Base-by-base conservation (phyloP, 2,797 vertebrate species). In the Syndactyla subalaris region DNA sequence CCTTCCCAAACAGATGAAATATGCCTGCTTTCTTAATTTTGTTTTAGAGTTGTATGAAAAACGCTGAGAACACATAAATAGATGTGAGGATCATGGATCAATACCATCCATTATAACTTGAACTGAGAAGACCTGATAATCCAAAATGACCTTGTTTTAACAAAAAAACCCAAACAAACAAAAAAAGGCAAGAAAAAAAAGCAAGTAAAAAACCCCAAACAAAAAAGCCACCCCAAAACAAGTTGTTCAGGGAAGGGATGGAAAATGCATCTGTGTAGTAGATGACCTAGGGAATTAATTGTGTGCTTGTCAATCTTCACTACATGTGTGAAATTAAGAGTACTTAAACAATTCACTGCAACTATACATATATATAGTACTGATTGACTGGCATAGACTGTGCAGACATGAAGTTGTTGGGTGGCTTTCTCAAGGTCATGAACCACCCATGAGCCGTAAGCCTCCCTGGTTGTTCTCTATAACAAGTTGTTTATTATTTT, bases 51-150 rank as follows among this genome's bases (percentile, higher is more conserved):
- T 55, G 17, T 48, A 46, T 87, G 30, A 76, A 79, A 81, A 86
- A 22, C 1, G 2, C 27, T 54, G 24, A n/a, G 51, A 82, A 51
- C 36, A 7, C 30, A 22, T 26, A 76, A 61, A 41, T 27, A 82
- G 66, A 51, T 49, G 8, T 3, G 10, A 54, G 24, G 38, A 22
- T 81, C 5, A 0, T n/a, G 55, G 45, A 45, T 75, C 1, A 0
- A 48, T 79, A 46, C 17, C 1, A 5, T 38, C 38, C 7, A 3
- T 52, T 71, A 18, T 27, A 41, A 51, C 68, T 83, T 85, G 38
- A 71, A 8, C 0, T 2, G 32, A 49, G 29, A 76, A 70, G 29
- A n/a, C 20, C 34, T 26, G 23, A 32, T 73, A 73, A 59, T 70
- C 32, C 10, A n/a, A 68, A 73, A 73, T 70, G 13, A 88, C 55